Evolutionary conservation across 2,888 invertebrate genomes (phyloP).

Genomic region (Horisme vitalbata): DNA sequence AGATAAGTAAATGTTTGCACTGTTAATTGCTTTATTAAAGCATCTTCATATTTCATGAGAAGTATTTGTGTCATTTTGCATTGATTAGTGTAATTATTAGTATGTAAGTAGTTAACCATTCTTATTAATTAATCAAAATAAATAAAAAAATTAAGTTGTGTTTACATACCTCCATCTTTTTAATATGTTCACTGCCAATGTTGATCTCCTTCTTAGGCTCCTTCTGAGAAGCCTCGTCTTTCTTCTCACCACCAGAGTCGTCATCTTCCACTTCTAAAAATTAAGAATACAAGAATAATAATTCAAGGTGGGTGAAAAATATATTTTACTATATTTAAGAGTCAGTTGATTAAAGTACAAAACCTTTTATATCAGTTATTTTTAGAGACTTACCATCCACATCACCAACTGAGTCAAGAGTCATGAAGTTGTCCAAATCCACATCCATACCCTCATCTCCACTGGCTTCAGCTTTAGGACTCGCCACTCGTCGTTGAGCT

Average conservation of each 20-base stretch:
- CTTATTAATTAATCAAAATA: no score
- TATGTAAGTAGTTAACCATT: no score
- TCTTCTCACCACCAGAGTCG: slow-evolving; percentile 82
- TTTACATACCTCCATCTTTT: slow-evolving; percentile 86
- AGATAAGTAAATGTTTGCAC: no score
- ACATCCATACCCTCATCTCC: slow-evolving; percentile 89
- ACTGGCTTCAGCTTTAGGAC: slow-evolving; percentile 84
- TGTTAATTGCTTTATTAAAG: no score
- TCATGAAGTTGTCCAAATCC: slow-evolving; percentile 92
- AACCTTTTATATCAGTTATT: no score
- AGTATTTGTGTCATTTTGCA: no score
- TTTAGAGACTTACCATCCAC: slow-evolving; percentile 85
- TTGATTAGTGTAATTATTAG: no score
- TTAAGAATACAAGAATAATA: background rate
- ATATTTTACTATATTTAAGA: no score
- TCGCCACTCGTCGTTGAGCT: slow-evolving; percentile 54
- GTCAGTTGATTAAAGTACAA: no score
- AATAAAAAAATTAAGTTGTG: no score
- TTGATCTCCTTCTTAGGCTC: slow-evolving; percentile 87
- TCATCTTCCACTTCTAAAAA: slow-evolving; percentile 82
- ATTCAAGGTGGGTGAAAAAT: background rate
- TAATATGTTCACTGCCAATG: slow-evolving; percentile 90
- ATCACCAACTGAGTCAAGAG: slow-evolving; percentile 94
- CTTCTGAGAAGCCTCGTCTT: slow-evolving; percentile 74
- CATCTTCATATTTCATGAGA: no score